phyloP scores from a whole-genome alignment of 2,113 vertebrate species.

The Pachypanchax playfairii region DNA sequence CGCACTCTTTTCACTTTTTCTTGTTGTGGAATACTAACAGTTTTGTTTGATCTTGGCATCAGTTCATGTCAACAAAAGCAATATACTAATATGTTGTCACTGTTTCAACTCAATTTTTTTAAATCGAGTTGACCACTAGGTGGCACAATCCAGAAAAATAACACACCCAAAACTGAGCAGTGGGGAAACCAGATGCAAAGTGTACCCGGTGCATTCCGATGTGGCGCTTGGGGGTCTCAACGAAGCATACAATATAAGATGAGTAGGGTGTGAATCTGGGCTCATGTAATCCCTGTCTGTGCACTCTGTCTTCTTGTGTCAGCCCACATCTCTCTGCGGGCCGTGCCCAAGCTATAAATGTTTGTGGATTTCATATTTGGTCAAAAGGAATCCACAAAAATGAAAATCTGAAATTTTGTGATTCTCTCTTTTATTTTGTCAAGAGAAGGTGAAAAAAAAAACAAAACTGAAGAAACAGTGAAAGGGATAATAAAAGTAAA shows the following conservation, averaged over 20 bases:
- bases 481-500: no score
- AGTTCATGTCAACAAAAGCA: no score
- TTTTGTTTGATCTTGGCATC: no score
- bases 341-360: slow-evolving; percentile 16
- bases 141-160: background rate
- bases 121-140: background rate
- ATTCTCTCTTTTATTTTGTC: background rate
- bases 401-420: slow-evolving; percentile 6
- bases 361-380: slow-evolving; percentile 53
- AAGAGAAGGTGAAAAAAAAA: background rate
- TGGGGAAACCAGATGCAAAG: background rate
- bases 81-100: no score
- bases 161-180: no score
- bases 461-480: slow-evolving; percentile 15
- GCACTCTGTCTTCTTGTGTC: slow-evolving; percentile 10
- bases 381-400: slow-evolving; percentile 47
- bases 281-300: background rate
- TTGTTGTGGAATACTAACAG: no score
- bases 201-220: background rate
- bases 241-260: slow-evolving; percentile 5
- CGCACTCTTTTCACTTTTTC: no score
- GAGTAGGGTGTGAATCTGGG: background rate
- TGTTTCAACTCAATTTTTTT: background rate
- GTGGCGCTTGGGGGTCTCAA: background rate
- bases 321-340: background rate